A percentile compares a stretch with the other conserved stretches of the same genome.
Conservation (phyloP, 2,888 invertebrate genomes). For the Drosophila koepferae region DNA sequence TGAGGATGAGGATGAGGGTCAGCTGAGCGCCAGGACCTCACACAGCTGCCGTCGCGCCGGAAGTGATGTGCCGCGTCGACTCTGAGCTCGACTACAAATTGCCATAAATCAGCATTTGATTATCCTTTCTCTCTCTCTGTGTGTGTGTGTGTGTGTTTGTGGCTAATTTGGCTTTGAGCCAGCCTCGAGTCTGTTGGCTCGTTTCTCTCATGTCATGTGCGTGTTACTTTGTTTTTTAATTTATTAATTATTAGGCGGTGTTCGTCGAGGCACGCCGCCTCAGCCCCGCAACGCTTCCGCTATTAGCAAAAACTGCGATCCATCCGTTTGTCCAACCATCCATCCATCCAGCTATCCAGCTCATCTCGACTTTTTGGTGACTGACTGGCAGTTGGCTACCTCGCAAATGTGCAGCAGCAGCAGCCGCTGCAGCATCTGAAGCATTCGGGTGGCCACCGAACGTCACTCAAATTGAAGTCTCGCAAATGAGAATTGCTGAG, state of each 20-base stretch:
- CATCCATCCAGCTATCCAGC: conserved; percentile 2
- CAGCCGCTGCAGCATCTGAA: conserved; percentile 20
- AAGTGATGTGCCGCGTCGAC: conserved; percentile 45
- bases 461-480: conserved; percentile 79
- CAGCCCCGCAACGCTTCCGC: conserved; percentile 67
- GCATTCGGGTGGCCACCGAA: conserved; percentile 74
- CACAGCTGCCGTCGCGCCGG: conserved; percentile 74
- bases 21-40: conserved; percentile 70
- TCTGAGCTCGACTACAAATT: conserved; percentile 53
- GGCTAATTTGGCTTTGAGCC: conserved; percentile 18
- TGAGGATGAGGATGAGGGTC: conserved; percentile 46
- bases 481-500: conserved; percentile 73
- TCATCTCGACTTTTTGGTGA: conserved; percentile 25
- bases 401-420: conserved; percentile 35
- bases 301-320: conserved; percentile 64
- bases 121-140: conserved; percentile 55
- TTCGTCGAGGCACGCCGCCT: conserved; percentile 23
- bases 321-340: not conserved
- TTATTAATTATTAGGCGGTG: conserved; percentile 78
- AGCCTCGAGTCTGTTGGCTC: conserved; percentile 2
- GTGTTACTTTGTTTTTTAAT: conserved; percentile 75
- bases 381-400: conserved; percentile 70
- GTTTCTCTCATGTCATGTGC: conserved; percentile 58
- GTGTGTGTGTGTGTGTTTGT: conserved; percentile 13
- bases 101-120: conserved; percentile 80